Percentiles rank a stretch among this genome's conserved stretches.
Conservation (phyloP, 2,888 invertebrate species). For the Cosmorhoe ocellata region DNA sequence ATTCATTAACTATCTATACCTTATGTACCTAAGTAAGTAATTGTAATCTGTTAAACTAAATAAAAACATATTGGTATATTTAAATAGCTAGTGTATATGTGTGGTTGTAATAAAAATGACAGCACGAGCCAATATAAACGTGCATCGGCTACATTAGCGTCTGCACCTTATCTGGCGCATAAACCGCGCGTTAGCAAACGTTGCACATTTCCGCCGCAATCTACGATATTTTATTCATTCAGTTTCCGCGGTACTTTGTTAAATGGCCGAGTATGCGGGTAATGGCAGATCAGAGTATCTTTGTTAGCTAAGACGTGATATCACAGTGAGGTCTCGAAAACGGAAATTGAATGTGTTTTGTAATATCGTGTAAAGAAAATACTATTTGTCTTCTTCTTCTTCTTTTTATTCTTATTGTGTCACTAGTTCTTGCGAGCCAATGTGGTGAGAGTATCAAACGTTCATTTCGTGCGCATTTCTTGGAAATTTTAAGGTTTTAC, state of each 20-base stretch:
- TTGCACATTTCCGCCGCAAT: slow-evolving; percentile 63
- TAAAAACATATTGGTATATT: no score
- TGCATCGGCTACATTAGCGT: slow-evolving; percentile 64
- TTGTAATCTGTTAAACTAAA: no score
- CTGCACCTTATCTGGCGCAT: slow-evolving; percentile 65
- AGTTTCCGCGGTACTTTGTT: slow-evolving; percentile 55
- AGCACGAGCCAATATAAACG: slow-evolving; percentile 43
- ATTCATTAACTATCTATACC: no score
- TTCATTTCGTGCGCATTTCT: no score
- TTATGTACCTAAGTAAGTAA: no score
- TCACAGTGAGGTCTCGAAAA: neutral
- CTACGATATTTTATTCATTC: slow-evolving; percentile 59
- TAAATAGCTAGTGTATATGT: no score
- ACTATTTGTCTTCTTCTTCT: no score
- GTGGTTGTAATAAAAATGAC: neutral
- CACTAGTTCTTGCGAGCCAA: no score
- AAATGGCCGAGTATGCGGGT: slow-evolving; percentile 37
- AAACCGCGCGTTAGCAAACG: slow-evolving; percentile 70
- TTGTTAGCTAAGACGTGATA: slow-evolving; percentile 11
- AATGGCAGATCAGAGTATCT: slow-evolving; percentile 25
- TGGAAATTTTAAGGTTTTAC: no score
- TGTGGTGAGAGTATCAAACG: no score
- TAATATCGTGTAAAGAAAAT: no score
- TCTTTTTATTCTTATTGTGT: no score
- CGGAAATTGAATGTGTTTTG: neutral